Conservation (phyloP, 2,113 vertebrate species). For the Casuarius casuarius region DNA sequence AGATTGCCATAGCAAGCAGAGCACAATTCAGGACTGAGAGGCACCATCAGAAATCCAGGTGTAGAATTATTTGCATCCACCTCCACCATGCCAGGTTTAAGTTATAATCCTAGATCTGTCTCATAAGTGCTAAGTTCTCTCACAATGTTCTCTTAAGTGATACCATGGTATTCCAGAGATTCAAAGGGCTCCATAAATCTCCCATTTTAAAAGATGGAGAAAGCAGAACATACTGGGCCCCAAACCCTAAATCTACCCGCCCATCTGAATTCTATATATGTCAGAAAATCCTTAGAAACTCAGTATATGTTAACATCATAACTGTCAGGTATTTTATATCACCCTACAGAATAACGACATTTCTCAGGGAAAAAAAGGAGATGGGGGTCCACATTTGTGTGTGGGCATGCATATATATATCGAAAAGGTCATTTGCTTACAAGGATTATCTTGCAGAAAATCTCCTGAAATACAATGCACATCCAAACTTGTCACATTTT, state of each 20-base stretch:
- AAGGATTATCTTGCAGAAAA: background rate
- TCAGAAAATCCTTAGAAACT: background rate
- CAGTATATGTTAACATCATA: background rate
- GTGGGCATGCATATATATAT: background rate
- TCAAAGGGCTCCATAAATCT: background rate
- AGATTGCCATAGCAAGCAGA: background rate
- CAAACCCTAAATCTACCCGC: background rate
- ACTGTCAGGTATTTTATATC: background rate
- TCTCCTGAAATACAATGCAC: background rate
- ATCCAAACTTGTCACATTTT: background rate
- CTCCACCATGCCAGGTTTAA: background rate
- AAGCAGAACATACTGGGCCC: background rate
- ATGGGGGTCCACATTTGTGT: background rate
- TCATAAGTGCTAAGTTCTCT: background rate
- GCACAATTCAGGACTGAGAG: background rate
- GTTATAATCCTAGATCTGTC: background rate
- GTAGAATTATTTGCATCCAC: rapidly evolving
- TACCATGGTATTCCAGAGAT: background rate
- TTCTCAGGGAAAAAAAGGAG: background rate
- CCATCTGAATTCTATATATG: background rate
- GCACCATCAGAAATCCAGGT: background rate
- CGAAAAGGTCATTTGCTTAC: background rate
- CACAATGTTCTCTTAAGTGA: background rate
- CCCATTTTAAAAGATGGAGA: background rate
- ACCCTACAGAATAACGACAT: background rate